These are phyloP conservation scores for Alosa sapidissima DNA, from an alignment of 2,797 vertebrate species.

Conservation along the genomic window DNA sequence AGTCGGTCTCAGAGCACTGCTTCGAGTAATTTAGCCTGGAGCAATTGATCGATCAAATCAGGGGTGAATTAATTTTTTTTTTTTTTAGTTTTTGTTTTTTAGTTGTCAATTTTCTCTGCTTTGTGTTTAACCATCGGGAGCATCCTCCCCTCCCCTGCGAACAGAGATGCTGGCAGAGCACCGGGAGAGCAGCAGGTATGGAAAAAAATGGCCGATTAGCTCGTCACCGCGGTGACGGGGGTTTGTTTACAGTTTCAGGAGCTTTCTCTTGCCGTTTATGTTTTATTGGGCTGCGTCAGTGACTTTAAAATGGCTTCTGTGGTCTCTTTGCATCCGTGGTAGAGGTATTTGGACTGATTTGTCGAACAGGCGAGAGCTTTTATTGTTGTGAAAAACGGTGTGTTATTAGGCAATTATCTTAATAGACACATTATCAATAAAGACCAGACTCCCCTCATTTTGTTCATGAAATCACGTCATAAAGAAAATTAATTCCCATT, in stretches of 20 bases:
- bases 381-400: not conserved
- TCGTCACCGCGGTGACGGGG: slow-evolving; percentile 62
- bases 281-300: slow-evolving; percentile 43
- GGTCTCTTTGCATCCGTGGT: not conserved
- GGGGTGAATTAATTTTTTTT: not conserved
- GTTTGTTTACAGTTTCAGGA: slow-evolving; percentile 64
- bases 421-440: not conserved
- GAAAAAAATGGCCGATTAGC: slow-evolving; percentile 58
- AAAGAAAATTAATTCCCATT: not conserved
- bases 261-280: slow-evolving; percentile 34
- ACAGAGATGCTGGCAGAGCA: slow-evolving; percentile 75
- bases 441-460: not conserved
- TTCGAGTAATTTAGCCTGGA: slow-evolving; percentile 3
- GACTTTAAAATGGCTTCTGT: slow-evolving; percentile 41
- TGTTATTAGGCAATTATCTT: not conserved
- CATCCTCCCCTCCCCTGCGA: slow-evolving; percentile 42
- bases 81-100: not conserved
- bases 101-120: not conserved
- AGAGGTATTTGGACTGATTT: not conserved
- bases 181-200: slow-evolving; percentile 76
- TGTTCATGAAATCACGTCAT: not conserved
- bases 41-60: slow-evolving; percentile 1
- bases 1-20: not conserved
- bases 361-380: not conserved
- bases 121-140: not conserved